Evolutionary conservation across 2,888 invertebrate species (phyloP).

Genomic region (Odontomyia ornata): DNA sequence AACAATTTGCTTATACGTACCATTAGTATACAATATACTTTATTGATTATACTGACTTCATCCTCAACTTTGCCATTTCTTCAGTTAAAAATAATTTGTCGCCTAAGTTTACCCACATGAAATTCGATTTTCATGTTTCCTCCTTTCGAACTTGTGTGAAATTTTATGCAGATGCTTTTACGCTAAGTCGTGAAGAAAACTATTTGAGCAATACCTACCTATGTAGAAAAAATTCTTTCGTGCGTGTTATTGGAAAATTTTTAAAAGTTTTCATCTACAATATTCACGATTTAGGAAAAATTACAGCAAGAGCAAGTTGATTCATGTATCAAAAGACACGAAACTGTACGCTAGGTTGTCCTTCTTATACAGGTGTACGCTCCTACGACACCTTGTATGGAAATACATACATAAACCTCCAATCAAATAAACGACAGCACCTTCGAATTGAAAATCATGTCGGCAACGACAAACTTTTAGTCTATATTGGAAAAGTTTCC

Average conservation of each 20-base stretch:
- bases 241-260: background rate
- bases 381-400: background rate
- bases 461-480: slow-evolving; percentile 33
- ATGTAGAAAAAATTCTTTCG: slow-evolving; percentile 9
- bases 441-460: slow-evolving; percentile 12
- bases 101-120: no score
- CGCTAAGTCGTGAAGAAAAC: no score
- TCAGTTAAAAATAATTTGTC: no score
- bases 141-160: no score
- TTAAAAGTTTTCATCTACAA: background rate
- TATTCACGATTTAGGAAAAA: background rate
- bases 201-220: no score
- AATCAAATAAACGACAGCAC: background rate
- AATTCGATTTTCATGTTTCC: no score
- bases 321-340: background rate
- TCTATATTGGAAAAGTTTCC: slow-evolving; percentile 38
- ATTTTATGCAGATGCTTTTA: no score
- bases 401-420: background rate
- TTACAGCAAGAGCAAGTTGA: background rate
- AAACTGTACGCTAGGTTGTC: background rate
- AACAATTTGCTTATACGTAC: no score
- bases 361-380: background rate
- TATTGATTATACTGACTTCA: no score
- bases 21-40: no score
- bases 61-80: no score